Evolutionary conservation across 1,140 invertebrate genomes (phyloP), one percentile per base, ranked within the genome.

Genomic region (Gonioctena quinquepunctata): DNA sequence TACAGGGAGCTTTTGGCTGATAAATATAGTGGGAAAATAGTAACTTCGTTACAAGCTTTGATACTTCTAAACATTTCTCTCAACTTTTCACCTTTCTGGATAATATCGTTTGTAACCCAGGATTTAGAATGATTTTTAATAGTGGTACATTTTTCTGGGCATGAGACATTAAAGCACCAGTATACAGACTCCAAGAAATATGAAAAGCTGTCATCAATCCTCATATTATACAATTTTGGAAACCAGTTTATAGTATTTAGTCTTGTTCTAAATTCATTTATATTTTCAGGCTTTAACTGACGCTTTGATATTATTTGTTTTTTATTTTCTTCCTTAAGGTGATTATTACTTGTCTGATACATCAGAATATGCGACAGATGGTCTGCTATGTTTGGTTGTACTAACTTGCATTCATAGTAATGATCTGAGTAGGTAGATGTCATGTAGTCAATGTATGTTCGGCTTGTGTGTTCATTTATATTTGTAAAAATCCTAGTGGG

Each of bases 401-500:
- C 18, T 52, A 52, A 52, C 50, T 52, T 52, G 50, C 50, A 52
- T 52, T 52, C 50, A 52, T 52, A 52, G 21, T 52, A 52, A 52
- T 52, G 50, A 52, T 52, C 50, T 52, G 50, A 52, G 18, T 52
- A 19, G 18, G 50, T 52, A 52, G 50, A 52, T 52, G 50, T 52
- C 50, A 52, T 52, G 50, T 52, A 52, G 50, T 52, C 50, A 52
- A 52, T 52, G 50, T 16, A 52, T 52, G 50, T 52, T 52, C 50
- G 21, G 50, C 50, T 52, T 52, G 50, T 52, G 50, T 52, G 50
- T 19, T 16, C 50, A 52, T 52, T 52, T 52, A 52, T 52, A 52
- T 52, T 52, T 52, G 50, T 52, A 52, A 52, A 52, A 52, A 52
- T 52, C 50, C 50, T 52, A 52, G 50, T 52, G 50, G 50, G 50